A percentile compares a stretch with the other conserved stretches of the same genome.
Evolutionary conservation across 2,113 vertebrate species (phyloP).

Genomic region (Rafetus swinhoei): DNA sequence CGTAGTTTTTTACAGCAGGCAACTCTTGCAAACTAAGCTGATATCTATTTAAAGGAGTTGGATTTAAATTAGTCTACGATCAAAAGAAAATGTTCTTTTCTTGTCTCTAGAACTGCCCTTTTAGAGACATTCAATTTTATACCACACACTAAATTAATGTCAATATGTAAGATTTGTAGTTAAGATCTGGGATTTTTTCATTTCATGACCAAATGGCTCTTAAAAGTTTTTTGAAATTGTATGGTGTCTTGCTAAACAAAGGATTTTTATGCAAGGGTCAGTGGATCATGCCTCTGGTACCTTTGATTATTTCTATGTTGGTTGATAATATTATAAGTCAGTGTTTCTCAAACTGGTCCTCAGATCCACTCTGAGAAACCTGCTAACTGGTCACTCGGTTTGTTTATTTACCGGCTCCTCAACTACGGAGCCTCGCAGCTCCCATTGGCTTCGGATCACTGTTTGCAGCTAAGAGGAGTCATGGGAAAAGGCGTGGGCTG

Average conservation of each 20-base stretch:
- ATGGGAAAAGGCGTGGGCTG: too few relatives aligned
- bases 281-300: not conserved
- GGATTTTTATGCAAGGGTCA: not conserved
- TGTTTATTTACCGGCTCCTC: too few relatives aligned
- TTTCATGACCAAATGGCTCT: not conserved
- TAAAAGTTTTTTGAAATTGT: not conserved
- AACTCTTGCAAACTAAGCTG: not conserved
- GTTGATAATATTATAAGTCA: not conserved
- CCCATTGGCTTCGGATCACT: too few relatives aligned
- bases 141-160: not conserved
- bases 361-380: too few relatives aligned
- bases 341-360: too few relatives aligned
- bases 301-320: not conserved
- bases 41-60: not conserved
- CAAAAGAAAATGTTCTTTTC: not conserved
- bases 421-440: too few relatives aligned
- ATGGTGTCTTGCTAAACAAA: not conserved
- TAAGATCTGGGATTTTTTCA: not conserved
- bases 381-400: too few relatives aligned
- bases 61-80: not conserved
- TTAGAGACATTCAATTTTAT: not conserved
- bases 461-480: too few relatives aligned
- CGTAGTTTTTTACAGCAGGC: not conserved
- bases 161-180: not conserved
- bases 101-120: not conserved